These are phyloP conservation scores for Centropristis striata DNA, from an alignment of 2,113 vertebrate genomes.

Conservation along the genomic window DNA sequence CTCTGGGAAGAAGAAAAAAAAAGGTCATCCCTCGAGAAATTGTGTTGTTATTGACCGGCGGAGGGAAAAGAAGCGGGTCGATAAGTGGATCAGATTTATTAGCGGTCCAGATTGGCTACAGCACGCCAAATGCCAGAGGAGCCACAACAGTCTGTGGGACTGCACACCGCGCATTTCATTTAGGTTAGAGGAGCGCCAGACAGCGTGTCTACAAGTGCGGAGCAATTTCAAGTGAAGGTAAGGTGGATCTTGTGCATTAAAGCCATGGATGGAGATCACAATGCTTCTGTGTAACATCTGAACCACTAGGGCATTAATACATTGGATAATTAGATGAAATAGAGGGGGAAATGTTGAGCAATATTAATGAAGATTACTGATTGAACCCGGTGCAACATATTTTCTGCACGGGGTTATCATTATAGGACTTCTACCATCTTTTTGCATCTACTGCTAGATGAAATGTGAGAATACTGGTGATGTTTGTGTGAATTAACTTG, in stretches of 20 bases:
- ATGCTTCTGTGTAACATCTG: neutral
- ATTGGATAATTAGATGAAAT: neutral
- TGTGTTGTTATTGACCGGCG: constrained; percentile 46
- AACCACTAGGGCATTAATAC: neutral
- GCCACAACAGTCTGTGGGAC: constrained; percentile 10
- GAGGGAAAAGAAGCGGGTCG: constrained; percentile 32
- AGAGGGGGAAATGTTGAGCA: neutral
- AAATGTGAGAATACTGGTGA: neutral
- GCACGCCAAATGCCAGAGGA: constrained; percentile 41
- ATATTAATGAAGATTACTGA: neutral
- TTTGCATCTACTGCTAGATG: neutral
- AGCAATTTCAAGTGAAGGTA: constrained; percentile 65
- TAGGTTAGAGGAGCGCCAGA: constrained; percentile 28
- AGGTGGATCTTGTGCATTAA: constrained; percentile 29
- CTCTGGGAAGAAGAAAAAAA: neutral
- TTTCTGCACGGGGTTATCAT: constrained; percentile 1
- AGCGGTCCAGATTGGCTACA: constrained; percentile 34
- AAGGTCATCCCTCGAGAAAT: constrained; percentile 20
- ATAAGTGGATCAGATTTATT: constrained; percentile 70
- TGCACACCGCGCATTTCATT: constrained; percentile 30
- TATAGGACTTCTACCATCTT: neutral
- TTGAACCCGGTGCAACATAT: constrained; percentile 2
- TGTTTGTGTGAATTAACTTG: constrained; percentile 18
- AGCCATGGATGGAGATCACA: neutral
- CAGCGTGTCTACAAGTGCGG: constrained; percentile 41